Evolutionary conservation across 2,113 vertebrate species (phyloP).

Genomic region (Xiphias gladius): DNA sequence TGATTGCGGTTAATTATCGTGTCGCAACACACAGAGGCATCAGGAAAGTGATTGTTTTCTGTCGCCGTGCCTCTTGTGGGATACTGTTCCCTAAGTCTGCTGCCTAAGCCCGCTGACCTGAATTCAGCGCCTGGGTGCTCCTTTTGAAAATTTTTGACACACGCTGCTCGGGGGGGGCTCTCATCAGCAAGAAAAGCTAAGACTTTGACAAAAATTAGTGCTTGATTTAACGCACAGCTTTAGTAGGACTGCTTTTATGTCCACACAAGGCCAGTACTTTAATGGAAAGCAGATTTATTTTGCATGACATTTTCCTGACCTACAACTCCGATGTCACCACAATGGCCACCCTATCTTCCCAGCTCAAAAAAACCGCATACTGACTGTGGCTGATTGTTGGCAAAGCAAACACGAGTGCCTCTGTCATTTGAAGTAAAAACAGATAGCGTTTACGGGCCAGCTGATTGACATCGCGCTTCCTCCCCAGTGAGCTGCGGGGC

Average conservation of each 20-base stretch:
- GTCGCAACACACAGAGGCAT: constrained; percentile 26
- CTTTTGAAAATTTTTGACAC: background rate
- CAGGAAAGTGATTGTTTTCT: constrained; percentile 38
- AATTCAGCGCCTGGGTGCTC: constrained; percentile 6
- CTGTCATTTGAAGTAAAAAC: constrained; percentile 68
- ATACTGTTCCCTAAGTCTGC: constrained; percentile 12
- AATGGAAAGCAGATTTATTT: background rate
- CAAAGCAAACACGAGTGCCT: constrained; percentile 73
- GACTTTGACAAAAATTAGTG: background rate
- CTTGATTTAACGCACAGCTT: background rate
- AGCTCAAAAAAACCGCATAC: constrained; percentile 33
- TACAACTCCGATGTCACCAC: background rate
- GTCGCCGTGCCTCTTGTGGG: background rate
- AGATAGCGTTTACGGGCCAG: constrained; percentile 28
- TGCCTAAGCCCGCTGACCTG: constrained; percentile 40
- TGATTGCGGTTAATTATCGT: constrained; percentile 50
- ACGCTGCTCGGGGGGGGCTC: background rate
- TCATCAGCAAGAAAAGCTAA: background rate
- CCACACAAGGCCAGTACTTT: background rate
- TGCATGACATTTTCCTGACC: constrained; percentile 29
- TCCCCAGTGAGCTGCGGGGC: constrained; percentile 14
- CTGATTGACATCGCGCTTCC: constrained; percentile 67
- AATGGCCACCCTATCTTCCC: constrained; percentile 20
- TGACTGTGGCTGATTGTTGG: constrained; percentile 60
- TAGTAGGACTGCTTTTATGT: background rate